Base-by-base conservation (phyloP, 2,888 invertebrate genomes). In the Nephrocerus scutellatus region DNA sequence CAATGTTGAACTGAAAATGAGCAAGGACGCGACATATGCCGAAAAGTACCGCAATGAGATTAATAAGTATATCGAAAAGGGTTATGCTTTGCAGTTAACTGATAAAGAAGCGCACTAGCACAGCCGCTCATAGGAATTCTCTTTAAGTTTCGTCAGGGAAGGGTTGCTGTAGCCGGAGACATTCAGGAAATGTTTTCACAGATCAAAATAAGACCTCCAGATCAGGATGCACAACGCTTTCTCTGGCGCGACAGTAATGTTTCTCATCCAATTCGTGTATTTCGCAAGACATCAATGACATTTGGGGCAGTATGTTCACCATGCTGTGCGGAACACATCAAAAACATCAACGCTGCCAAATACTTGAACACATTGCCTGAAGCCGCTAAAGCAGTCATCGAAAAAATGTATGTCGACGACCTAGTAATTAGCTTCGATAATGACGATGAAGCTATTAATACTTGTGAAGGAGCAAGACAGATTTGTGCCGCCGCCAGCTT, bases 151-250 rank as follows among this genome's bases (percentile, higher is more conserved):
- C 44, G 59, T 20, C 50, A 53, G 38, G 44, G 46, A 2, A 24
- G 21, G 3, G 36, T 56, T 3, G 59, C 57, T 2, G 41, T 59
- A 2, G 52, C 41, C 3, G 58, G 49, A 1, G 59, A 62, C 35
- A 58, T 62, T 5, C 45, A 46, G 16, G 60, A 63, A 22, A 60
- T 62, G 59, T 61, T 59, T 37, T 43, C 55, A 6, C 59, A 54
- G 30, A 41, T 60, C 0, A 46, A 47, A 19, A 54, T 63, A 2
- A 18, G 32, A 2, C 28, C 44, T 15, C 40, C 44, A 18, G 60
- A 59, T 44, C 53, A 49, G 18, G 22, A 49, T 25, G 32, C 54
- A 5, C 54, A 57, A 41, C 23, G 54, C 13, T 54, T 43, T 36
- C 23, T 41, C 19, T 43, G 42, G 40, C 26, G 36, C 15, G 29